A percentile compares a stretch with the other conserved stretches of the same genome.
Conservation (phyloP, 2,797 vertebrate species). For the Muraenolepis orangiensis region DNA sequence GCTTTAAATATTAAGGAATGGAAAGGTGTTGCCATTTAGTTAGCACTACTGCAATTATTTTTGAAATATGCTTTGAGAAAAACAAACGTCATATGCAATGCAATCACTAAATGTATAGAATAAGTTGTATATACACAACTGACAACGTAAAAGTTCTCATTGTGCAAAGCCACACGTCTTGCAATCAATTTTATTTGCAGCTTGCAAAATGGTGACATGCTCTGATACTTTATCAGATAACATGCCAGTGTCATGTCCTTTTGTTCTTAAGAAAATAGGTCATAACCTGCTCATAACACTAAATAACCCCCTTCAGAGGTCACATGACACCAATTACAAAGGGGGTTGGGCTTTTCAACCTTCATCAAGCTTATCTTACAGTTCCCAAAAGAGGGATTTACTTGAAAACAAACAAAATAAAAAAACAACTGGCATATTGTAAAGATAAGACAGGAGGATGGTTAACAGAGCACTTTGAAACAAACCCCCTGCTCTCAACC, state of each 20-base stretch:
- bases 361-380: constrained; percentile 60
- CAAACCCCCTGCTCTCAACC: constrained; percentile 44
- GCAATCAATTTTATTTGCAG: constrained; percentile 48
- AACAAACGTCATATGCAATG: too few relatives aligned
- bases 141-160: too few relatives aligned
- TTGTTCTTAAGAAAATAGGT: constrained; percentile 64
- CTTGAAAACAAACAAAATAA: constrained; percentile 64
- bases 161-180: constrained; percentile 11
- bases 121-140: background rate
- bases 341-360: constrained; percentile 55
- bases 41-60: too few relatives aligned
- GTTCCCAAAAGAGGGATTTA: constrained; percentile 47
- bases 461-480: constrained; percentile 46
- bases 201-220: constrained; percentile 31
- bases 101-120: background rate
- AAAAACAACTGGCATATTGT: constrained; percentile 57
- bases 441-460: constrained; percentile 67
- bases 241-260: constrained; percentile 56
- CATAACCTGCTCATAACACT: constrained; percentile 61
- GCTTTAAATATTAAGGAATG: background rate
- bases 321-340: constrained; percentile 68
- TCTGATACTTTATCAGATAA: constrained; percentile 56
- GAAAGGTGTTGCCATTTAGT: background rate
- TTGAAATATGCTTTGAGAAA: too few relatives aligned
- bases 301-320: constrained; percentile 58